Evolutionary conservation across 1,140 invertebrate species (phyloP), one percentile per base, ranked within the genome.

Genomic region (Drosophila hydei): DNA sequence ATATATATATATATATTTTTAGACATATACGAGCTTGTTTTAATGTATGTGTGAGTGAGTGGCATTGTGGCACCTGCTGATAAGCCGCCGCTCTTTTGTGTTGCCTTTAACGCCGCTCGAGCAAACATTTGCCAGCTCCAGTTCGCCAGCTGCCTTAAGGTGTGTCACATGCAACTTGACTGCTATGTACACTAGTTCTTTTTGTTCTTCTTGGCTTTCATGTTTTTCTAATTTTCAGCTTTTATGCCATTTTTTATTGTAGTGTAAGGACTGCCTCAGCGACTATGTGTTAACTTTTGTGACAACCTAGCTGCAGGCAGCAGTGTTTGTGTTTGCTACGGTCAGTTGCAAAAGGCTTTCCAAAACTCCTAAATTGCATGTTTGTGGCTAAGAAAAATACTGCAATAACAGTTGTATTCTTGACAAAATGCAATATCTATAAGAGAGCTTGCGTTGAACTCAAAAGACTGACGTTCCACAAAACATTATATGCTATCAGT

Each of bases 131-230:
- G 59, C 76, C 27, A 67, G 72, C 62, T 69, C 40, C 19, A 61
- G 43, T 54, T 73, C 43, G 40, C 38, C 48, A 65, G 19, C 40
- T 47, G 50, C 78, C 74, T 58, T 64, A 55, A 75, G 79, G 64
- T 60, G 70, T 77, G 74, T 83, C 75, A 72, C 75, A 65, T 71
- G 59, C 62, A 80, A 75, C 62, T 73, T 68, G 71, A 48, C 79
- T 77, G 45, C 40, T 38, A 36, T 56, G 19, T 64, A 19, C 50
- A 63, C 51, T 14, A 52, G 9, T 52, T 42, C 30, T 30, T 55
- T 43, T 19, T 62, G 7, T 58, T 50, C 30, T 48, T 62, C 27
- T 60, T 21, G 68, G 18, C 45, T 50, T 30, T 30, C 19, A 47
- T 40, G 45, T 12, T 40, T 21, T 25, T 30, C 54, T n/a, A 52